Evolutionary conservation across 1,140 invertebrate genomes (phyloP).

Genomic region (Nasonia giraulti): DNA sequence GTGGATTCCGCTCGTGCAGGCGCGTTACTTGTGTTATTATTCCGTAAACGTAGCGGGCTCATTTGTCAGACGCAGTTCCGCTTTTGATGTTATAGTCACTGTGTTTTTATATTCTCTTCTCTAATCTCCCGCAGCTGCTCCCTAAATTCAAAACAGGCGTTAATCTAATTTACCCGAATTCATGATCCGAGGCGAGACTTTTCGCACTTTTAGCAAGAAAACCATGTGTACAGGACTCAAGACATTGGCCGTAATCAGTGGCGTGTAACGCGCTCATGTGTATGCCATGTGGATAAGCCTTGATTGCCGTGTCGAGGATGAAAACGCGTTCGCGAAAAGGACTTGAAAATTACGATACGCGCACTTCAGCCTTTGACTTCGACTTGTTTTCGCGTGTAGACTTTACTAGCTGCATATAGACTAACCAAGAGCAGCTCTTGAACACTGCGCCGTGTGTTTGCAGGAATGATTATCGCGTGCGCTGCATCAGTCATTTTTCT

Average conservation of each 20-base stretch:
- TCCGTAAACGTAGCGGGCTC: constrained; percentile 22
- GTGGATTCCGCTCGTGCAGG: constrained; percentile 30
- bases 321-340: not conserved
- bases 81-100: not conserved
- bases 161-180: not conserved
- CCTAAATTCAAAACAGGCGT: not conserved
- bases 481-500: not conserved
- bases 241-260: not conserved
- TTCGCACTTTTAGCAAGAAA: not conserved
- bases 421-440: not conserved
- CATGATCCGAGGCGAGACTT: not conserved
- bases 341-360: not conserved
- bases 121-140: not conserved
- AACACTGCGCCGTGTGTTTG: not conserved
- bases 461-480: not conserved
- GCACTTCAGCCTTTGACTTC: constrained; percentile 3
- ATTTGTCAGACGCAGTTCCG: constrained; percentile 32
- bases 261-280: not conserved
- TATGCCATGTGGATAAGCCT: not conserved
- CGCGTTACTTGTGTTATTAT: constrained; percentile 27
- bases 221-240: not conserved
- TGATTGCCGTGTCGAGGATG: not conserved
- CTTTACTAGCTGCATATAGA: not conserved
- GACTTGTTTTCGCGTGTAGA: not conserved
- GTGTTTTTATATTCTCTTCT: not conserved